Base-by-base conservation (phyloP, 2,797 vertebrate genomes). In the Cercopithecus petaurista region DNA sequence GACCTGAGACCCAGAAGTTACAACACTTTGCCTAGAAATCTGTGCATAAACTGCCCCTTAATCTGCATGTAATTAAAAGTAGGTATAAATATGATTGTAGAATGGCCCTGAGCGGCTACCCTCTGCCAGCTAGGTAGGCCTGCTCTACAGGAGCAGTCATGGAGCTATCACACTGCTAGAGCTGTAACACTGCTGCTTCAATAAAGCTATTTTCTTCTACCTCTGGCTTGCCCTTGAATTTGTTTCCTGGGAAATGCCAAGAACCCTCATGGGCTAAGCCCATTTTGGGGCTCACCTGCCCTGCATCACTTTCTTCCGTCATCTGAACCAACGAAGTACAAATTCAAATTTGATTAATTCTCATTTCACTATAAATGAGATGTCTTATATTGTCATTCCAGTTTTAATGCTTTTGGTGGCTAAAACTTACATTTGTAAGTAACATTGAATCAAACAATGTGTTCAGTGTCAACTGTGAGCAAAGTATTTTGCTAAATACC, bases 351-450 rank as follows among this genome's bases (percentile, higher is more conserved):
- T 91, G 61, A 86, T 83, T 48, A 85, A 86, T 79, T 88, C 26
- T 96, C 64, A 70, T 79, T 95, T 92, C 79, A 83, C 36, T 84
- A 0, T 52, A 90, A 90, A 84, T 72, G 24, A 80, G 39, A 36
- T 79, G 9, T 50, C 50, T 91, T 80, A 52, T 36, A 82, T 72
- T 24, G 79, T 55, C n/a, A 70, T 70, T 85, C 46, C 24, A 76
- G 55, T 64, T 82, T 88, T 72, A 85, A n/a, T 72, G 30, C 3
- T 93, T 95, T 91, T 7, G 36, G 19, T 84, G 7, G 14, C 39
- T 84, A 67, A 93, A 93, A 59, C 13, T 48, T 70, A 92, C 41
- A 73, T 67, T 95, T 82, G 26, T 72, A 90, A 96, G 87, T 36
- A 91, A 84, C 55, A 93, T 1, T 55, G 57, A 88, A 41, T 57